These are phyloP conservation scores for Melitaea athalia DNA, from an alignment of 2,888 invertebrate genomes.

Conservation along the genomic window DNA sequence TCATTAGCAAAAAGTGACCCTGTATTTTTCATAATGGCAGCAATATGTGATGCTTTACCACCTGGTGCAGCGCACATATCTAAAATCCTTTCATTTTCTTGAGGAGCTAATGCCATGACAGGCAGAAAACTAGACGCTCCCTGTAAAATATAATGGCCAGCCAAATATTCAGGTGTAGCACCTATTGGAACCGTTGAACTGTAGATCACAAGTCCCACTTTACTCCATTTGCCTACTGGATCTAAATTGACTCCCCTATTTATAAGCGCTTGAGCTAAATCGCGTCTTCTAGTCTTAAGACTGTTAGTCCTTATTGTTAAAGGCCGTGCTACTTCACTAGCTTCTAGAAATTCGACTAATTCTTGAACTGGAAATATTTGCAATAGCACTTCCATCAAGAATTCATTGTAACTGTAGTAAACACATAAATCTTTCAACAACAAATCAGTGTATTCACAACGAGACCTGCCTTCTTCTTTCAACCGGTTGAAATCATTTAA, in stretches of 20 bases:
- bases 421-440: conserved; percentile 92
- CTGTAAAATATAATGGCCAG: conserved; percentile 98
- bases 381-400: conserved; percentile 95
- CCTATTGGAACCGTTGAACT: conserved; percentile 98
- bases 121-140: conserved; percentile 98
- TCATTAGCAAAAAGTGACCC: conserved; percentile 98
- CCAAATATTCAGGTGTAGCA: conserved; percentile 99
- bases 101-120: conserved; percentile 98
- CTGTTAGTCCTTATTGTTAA: conserved; percentile 98
- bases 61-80: conserved; percentile 99
- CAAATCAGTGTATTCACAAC: conserved; percentile 91
- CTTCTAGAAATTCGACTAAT: conserved; percentile 96
- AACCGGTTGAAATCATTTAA: conserved; percentile 89
- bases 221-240: conserved; percentile 99
- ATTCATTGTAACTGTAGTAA: conserved; percentile 98
- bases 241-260: conserved; percentile 98
- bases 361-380: conserved; percentile 93
- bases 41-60: conserved; percentile 99
- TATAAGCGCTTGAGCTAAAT: conserved; percentile 96
- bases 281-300: conserved; percentile 94
- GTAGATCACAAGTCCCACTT: conserved; percentile 97
- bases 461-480: conserved; percentile 85
- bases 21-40: conserved; percentile 98
- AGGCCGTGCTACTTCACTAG: conserved; percentile 97
- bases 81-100: conserved; percentile 95